These are phyloP conservation scores for Ips typographus DNA, from an alignment of 1,140 invertebrate genomes.

Conservation along the genomic window DNA sequence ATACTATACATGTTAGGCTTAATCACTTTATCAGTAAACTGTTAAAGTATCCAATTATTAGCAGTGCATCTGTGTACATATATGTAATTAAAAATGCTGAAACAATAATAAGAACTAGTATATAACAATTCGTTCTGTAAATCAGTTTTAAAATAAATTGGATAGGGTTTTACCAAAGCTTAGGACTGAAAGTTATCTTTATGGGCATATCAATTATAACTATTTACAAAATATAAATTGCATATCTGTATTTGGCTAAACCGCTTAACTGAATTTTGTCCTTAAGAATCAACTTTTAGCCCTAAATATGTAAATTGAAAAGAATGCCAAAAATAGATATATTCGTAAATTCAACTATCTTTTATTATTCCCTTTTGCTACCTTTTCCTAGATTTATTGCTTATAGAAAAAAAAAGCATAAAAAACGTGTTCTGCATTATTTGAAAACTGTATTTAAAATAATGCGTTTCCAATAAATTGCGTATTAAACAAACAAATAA, in stretches of 20 bases:
- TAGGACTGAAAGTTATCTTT: slow-evolving; percentile 15
- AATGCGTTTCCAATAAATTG: too few relatives aligned
- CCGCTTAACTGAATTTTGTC: too few relatives aligned
- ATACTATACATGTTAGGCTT: slow-evolving; percentile 23
- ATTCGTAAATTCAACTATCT: slow-evolving; percentile 17
- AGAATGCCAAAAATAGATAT: slow-evolving; percentile 22
- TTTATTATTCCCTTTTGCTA: slow-evolving; percentile 3
- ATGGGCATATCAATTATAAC: neutral
- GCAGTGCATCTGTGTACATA: slow-evolving; percentile 2
- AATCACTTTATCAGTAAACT: too few relatives aligned
- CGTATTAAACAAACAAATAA: too few relatives aligned
- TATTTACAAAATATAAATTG: too few relatives aligned
- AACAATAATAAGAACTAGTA: slow-evolving; percentile 8
- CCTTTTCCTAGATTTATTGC: too few relatives aligned
- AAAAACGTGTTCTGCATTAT: too few relatives aligned
- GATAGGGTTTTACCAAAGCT: slow-evolving; percentile 10
- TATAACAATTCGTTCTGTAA: slow-evolving; percentile 3
- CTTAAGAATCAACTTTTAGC: slow-evolving; percentile 7
- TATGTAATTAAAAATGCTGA: slow-evolving; percentile 12
- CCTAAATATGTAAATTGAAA: slow-evolving; percentile 11
- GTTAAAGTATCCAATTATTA: too few relatives aligned
- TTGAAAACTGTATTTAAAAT: too few relatives aligned
- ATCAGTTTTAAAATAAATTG: neutral
- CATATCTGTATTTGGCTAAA: too few relatives aligned
- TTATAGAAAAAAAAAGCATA: too few relatives aligned